Conservation (phyloP, 2,113 vertebrate species). For the Mellivora capensis region DNA sequence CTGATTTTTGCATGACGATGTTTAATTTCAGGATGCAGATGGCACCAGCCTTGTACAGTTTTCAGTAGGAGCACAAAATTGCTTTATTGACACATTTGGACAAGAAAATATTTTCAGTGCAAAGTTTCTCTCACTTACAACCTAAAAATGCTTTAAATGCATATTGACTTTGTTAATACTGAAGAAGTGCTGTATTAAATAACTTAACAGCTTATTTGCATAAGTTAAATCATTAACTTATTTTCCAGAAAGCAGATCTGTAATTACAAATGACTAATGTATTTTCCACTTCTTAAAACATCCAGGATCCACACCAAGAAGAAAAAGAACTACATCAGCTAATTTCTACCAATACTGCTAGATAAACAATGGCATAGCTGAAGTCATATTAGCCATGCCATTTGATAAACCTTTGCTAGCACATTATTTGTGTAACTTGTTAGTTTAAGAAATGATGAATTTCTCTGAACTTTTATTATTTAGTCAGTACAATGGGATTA, state of each 20-base stretch:
- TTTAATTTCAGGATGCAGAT: conserved; percentile 14
- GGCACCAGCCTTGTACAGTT: neutral
- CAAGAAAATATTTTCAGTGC: neutral
- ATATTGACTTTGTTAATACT: conserved; percentile 17
- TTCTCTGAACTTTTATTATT: neutral
- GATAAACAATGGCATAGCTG: neutral
- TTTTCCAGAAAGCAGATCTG: conserved; percentile 64
- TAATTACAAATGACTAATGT: conserved; percentile 48
- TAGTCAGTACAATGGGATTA: neutral
- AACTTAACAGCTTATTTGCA: conserved; percentile 61
- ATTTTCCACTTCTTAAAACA: conserved; percentile 17
- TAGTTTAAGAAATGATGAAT: neutral
- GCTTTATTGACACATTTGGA: neutral
- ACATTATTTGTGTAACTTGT: neutral
- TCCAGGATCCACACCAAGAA: rapidly evolving
- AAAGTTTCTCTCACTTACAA: neutral
- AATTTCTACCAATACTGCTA: neutral
- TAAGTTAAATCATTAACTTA: conserved; percentile 68
- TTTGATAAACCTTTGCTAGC: neutral
- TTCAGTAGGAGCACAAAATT: neutral
- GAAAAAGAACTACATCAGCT: neutral
- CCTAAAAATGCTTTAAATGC: conserved; percentile 23
- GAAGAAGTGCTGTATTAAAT: conserved; percentile 28
- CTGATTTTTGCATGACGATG: neutral
- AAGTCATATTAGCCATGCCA: neutral